A percentile compares a stretch with the other conserved stretches of the same genome.
phyloP scores from a whole-genome alignment of 2,797 vertebrate species.

The Anomalospiza imberbis region DNA sequence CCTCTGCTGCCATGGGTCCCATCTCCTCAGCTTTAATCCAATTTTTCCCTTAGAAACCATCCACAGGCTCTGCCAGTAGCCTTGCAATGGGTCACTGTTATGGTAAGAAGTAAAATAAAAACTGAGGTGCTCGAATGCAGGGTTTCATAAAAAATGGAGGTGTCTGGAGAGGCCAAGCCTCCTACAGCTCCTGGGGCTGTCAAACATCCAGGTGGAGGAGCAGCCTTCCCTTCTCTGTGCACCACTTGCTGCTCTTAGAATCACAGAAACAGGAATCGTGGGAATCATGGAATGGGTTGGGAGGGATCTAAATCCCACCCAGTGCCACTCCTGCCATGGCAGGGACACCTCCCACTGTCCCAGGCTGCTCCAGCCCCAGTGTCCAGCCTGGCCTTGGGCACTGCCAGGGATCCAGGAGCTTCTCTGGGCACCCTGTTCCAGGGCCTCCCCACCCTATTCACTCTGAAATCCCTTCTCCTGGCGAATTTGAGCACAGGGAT shows the following conservation, averaged over 20 bases:
- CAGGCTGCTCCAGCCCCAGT: neutral
- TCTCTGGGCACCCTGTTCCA: neutral
- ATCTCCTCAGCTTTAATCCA: neutral
- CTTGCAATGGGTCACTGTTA: accelerated
- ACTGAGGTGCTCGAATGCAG: accelerated
- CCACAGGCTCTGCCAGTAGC: accelerated
- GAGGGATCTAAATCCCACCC: accelerated
- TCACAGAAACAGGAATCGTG: neutral
- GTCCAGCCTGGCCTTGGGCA: neutral
- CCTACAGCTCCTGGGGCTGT: neutral
- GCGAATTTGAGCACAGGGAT: neutral
- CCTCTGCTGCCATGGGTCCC: neutral
- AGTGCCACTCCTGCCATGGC: neutral
- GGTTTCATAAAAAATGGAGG: neutral
- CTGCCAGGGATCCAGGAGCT: neutral
- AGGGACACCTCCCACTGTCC: neutral
- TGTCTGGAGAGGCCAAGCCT: neutral
- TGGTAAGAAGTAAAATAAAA: neutral
- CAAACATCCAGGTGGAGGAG: neutral
- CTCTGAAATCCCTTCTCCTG: neutral
- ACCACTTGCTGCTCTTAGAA: neutral
- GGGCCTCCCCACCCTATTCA: accelerated
- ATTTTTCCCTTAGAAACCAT: neutral
- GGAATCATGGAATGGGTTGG: neutral
- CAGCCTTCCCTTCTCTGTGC: neutral